These are phyloP conservation scores for Helobdella robusta DNA, from an alignment of 2,888 invertebrate species.

Conservation along the genomic window DNA sequence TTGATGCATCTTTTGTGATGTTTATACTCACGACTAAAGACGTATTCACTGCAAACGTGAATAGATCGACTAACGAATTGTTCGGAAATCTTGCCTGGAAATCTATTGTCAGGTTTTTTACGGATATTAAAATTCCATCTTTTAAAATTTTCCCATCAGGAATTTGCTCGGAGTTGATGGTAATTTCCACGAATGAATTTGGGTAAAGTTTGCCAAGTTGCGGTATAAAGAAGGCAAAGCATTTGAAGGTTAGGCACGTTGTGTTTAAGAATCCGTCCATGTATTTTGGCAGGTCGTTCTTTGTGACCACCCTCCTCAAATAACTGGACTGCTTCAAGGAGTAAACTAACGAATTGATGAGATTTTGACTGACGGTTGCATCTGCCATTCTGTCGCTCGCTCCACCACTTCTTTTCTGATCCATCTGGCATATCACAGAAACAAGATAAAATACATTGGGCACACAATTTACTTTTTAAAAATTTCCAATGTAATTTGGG, in stretches of 20 bases:
- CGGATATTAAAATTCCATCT: background rate
- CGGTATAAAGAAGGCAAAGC: slow-evolving; percentile 7
- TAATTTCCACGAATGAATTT: background rate
- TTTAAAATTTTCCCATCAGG: background rate
- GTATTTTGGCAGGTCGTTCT: background rate
- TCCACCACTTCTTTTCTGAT: no score
- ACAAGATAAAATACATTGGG: no score
- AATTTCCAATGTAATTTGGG: no score
- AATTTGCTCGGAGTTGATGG: background rate
- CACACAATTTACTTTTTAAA: no score
- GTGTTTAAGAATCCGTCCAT: slow-evolving; percentile 4
- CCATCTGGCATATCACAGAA: no score
- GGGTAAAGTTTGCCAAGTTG: background rate
- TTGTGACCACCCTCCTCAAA: background rate
- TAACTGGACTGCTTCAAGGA: no score
- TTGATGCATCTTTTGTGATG: background rate
- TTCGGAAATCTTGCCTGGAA: slow-evolving; percentile 1
- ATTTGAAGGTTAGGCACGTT: slow-evolving; percentile 4
- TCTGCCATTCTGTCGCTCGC: no score
- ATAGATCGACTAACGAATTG: slow-evolving; percentile 8
- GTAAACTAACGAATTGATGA: no score
- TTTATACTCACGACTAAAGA: background rate
- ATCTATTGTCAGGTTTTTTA: background rate
- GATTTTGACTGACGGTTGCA: no score
- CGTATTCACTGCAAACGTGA: background rate